phyloP scores from a whole-genome alignment of 2,888 invertebrate species.

The Helobdella robusta region DNA sequence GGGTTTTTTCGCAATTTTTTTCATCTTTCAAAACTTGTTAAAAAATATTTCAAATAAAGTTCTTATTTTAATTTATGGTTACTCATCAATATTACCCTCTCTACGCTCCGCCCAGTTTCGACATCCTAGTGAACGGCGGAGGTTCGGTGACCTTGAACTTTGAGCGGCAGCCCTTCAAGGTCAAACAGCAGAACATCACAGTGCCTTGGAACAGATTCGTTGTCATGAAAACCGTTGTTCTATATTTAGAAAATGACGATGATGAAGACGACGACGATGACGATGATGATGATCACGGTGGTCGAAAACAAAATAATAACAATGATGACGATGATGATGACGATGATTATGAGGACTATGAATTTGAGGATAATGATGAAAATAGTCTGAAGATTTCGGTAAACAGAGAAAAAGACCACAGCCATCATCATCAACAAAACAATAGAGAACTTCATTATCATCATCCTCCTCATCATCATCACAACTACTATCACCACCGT shows the following conservation, averaged over 20 bases:
- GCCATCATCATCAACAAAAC: too few relatives aligned
- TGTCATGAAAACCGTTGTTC: constrained; percentile 35
- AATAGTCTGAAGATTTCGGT: neutral
- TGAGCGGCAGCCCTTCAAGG: constrained; percentile 79
- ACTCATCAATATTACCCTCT: neutral
- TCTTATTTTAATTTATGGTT: neutral
- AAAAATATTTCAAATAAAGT: neutral
- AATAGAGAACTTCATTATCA: too few relatives aligned
- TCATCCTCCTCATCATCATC: too few relatives aligned
- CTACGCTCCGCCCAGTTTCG: constrained; percentile 64
- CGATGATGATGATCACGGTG: neutral
- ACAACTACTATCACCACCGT: too few relatives aligned
- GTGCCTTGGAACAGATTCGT: constrained; percentile 93
- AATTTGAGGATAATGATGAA: neutral
- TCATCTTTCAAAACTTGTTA: neutral
- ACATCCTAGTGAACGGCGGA: constrained; percentile 95
- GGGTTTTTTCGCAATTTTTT: constrained; percentile 35
- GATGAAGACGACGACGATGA: constrained; percentile 2
- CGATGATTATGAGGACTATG: neutral
- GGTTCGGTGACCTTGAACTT: constrained; percentile 93
- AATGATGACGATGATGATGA: neutral
- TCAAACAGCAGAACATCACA: constrained; percentile 52
- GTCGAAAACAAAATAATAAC: neutral
- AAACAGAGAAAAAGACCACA: neutral
- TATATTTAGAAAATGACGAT: constrained; percentile 28